Evolutionary conservation across 64 coral and sea anemone genomes (phyloP), one percentile per base, ranked within the genome.

Genomic region (Montipora sp.): DNA sequence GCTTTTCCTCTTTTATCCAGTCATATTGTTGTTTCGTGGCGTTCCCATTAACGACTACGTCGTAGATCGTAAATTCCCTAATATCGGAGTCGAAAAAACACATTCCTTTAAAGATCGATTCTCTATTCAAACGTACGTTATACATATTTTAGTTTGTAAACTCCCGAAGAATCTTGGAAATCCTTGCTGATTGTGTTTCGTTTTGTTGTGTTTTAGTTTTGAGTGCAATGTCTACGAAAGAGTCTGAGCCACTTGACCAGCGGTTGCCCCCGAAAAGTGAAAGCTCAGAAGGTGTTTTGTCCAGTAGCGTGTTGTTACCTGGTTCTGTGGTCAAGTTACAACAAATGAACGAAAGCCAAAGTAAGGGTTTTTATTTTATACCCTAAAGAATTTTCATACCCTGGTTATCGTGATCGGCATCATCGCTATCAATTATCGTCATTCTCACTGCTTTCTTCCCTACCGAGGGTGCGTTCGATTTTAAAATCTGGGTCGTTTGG

Each of bases 291-390:
- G 43, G 59, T 43, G 16, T 46, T 67, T 47, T 59, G 5, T 7
- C 81, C 14, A 84, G 61, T 36, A 84, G 59, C 27, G 81, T 84
- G 0, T 48, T 84, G 27, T 68, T 84, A 84, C 81, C 81, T 67
- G 81, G 81, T 43, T 84, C 81, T 43, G 81, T 84, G 59, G 15
- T 84, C 27, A 84, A 68, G 81, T 7, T 68, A 61, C 81, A 84
- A n/a, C 58, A 47, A 11, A 61, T 61, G 18, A 27, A 47, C 5
- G 9, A 18, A 2, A 19, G 67, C 1, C 81, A 36, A 68, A 20
- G 81, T 84, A 84, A 84, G 81, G 8, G 59, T 18, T 36, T 59
- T 21, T 24, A 80, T 51, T 20, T 36, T 36, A 70, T 70, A 19
- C 67, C 57, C 57, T 36, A 36, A 36, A 36, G 36, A 36, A 36